These are phyloP conservation scores for Plagodis pulveraria DNA, from an alignment of 2,888 invertebrate species.

Conservation along the genomic window DNA sequence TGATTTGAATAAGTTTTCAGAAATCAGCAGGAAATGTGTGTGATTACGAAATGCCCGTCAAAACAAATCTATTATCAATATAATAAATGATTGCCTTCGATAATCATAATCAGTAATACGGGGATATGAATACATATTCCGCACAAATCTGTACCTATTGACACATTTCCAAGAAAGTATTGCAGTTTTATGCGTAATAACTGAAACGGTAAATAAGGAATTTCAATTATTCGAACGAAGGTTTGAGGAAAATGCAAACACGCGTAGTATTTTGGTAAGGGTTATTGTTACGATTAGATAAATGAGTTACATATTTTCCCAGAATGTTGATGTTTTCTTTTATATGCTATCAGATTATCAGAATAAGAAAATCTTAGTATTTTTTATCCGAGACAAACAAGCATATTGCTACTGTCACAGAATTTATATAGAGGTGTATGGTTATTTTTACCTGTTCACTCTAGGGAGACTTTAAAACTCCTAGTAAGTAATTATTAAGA, in stretches of 20 bases:
- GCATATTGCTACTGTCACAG: too few species aligned
- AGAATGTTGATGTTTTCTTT: too few species aligned
- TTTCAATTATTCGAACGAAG: neutral
- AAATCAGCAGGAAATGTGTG: constrained; percentile 21
- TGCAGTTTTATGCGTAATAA: constrained; percentile 28
- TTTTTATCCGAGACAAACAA: too few species aligned
- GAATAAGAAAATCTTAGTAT: too few species aligned
- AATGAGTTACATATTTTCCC: too few species aligned
- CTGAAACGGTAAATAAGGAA: constrained; percentile 13
- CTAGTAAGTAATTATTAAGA: too few species aligned
- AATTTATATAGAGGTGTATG: too few species aligned
- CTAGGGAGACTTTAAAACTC: too few species aligned
- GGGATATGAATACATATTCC: constrained; percentile 31
- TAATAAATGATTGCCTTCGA: constrained; percentile 42
- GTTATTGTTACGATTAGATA: too few species aligned
- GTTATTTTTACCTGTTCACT: too few species aligned
- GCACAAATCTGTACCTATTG: constrained; percentile 12
- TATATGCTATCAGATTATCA: too few species aligned
- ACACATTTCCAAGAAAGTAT: constrained; percentile 36
- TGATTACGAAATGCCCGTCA: constrained; percentile 37
- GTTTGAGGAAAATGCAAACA: constrained; percentile 21
- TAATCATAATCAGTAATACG: constrained; percentile 34
- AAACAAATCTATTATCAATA: constrained; percentile 44
- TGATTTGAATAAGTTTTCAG: constrained; percentile 1
- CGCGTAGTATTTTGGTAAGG: neutral